Evolutionary conservation across 2,113 vertebrate species (phyloP), one percentile per base, ranked within the genome.

Genomic region (Labeo rohita): DNA sequence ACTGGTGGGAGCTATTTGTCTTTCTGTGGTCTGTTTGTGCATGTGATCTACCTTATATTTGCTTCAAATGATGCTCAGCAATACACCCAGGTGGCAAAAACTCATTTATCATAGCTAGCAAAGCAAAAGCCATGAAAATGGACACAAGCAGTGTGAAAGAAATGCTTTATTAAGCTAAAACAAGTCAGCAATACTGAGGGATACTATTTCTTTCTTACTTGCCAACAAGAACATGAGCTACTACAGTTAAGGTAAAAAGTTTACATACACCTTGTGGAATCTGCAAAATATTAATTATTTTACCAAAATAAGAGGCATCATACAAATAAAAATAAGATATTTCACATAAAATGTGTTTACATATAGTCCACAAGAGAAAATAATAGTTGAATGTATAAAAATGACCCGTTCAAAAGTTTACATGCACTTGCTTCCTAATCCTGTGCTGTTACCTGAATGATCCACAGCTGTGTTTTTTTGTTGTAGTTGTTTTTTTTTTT

Each of bases 41-140:
- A 59, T 59, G 34, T 59, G 63, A 76, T 80, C 28, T 84, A 59
- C 45, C 59, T 73, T 54, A 36, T 88, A 50, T 61, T 84, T 16
- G 84, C 43, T 84, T 89, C 85, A 85, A 84, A 78, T 63, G 72
- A n/a, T 74, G 59, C 84, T 83, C 72, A 52, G 63, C 34, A 34
- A 65, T 39, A 76, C 80, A 80, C 68, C 45, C 82, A 89, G 77
- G 83, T 78, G 75, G 77, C 45, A 81, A 77, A 80, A 76, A 63
- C 59, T 76, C 34, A 72, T 86, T 80, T 86, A 78, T 86, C 84
- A 80, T 77, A 34, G n/a, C 8, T 52, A 68, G 61, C 1, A 15
- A 54, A 77, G 75, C 49, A 54, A 50, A 50, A 52, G 54, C 28
- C 28, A 77, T 54, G 23, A 77, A 77, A 77, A 50, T 77, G 28